Base-by-base conservation (phyloP, 2,113 vertebrate genomes). In the Rallus limicola region DNA sequence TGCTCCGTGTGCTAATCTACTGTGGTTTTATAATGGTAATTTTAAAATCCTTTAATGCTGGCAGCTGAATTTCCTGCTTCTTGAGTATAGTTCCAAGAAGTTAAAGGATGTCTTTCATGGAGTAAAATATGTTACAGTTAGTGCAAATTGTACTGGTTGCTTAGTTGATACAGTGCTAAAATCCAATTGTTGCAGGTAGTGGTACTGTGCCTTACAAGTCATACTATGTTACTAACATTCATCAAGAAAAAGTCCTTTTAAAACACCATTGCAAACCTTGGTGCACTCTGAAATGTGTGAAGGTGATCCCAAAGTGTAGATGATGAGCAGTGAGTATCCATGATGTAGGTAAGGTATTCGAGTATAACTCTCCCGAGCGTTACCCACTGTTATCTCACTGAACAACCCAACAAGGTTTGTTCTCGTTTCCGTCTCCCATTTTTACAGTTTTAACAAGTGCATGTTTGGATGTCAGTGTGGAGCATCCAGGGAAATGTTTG, bases 11-110 rank as follows among this genome's bases (percentile, higher is more conserved):
- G 25, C 53, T 85, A 31, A 34, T 82, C 87, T 81, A 26, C 4
- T 69, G 31, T 79, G 71, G 62, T 17, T 74, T 94, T 90, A 64
- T 83, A 52, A 78, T 56, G 71, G 64, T 80, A 82, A 75, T 94
- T 90, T 80, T 83, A 80, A 88, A 95, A 82, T 86, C 46, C 46
- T 76, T 48, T 85, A n/a, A 31, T 68, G 48, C 29, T n/a, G 31
- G 33, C 75, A 71, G 88, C 25, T 95, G 63, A 38, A 17, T 93
- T 93, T 88, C 40, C 50, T 94, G 70, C 33, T 31, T 40, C 9
- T 38, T 55, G 50, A 62, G 29, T 65, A 1, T 70, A 42, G 31
- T 88, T 90, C 26, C 83, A 68, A 38, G 75, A 90, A 91, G 59
- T 67, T 71, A 36, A 85, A 76, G 62, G 69, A 9, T 80, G 11